Evolutionary conservation across 1,140 invertebrate genomes (phyloP).

Genomic region (Caenorhabditis remanei): DNA sequence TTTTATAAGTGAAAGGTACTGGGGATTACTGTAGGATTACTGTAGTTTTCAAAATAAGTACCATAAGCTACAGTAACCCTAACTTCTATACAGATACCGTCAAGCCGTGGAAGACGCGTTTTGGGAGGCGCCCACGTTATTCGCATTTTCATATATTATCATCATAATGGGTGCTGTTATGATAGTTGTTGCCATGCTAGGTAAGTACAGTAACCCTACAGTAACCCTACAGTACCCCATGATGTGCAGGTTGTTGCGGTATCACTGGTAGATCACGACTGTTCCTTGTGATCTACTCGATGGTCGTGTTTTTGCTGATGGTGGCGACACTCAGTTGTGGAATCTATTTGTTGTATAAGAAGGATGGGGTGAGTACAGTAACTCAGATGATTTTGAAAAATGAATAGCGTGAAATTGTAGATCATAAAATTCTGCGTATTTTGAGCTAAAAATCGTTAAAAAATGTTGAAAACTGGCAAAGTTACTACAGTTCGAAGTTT

Average conservation of each 20-base stretch:
- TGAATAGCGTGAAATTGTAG: not conserved
- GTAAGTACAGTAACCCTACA: slow-evolving; percentile 50
- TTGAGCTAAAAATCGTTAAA: too few relatives aligned
- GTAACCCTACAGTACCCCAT: not conserved
- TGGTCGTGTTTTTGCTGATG: slow-evolving; percentile 70
- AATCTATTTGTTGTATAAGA: slow-evolving; percentile 75
- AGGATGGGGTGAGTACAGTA: slow-evolving; percentile 68
- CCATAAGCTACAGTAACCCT: not conserved
- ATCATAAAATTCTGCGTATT: too few relatives aligned
- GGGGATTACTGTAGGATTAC: not conserved
- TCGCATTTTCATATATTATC: slow-evolving; percentile 76
- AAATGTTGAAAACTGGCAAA: too few relatives aligned
- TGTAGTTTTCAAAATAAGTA: too few relatives aligned
- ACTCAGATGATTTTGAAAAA: slow-evolving; percentile 26
- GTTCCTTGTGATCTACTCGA: slow-evolving; percentile 72
- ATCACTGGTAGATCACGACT: slow-evolving; percentile 66
- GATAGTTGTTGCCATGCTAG: slow-evolving; percentile 74
- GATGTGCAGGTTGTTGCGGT: slow-evolving; percentile 73
- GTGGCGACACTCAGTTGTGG: slow-evolving; percentile 73
- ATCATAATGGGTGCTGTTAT: slow-evolving; percentile 75
- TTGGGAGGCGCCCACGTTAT: slow-evolving; percentile 77
- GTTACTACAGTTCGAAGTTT: too few relatives aligned
- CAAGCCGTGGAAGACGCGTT: slow-evolving; percentile 77
- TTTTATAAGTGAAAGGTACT: slow-evolving; percentile 73
- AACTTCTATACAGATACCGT: slow-evolving; percentile 72